A percentile compares a stretch with the other conserved stretches of the same genome.
Evolutionary conservation across 2,797 vertebrate species (phyloP).

Genomic region (Pyrocephalus nanus): DNA sequence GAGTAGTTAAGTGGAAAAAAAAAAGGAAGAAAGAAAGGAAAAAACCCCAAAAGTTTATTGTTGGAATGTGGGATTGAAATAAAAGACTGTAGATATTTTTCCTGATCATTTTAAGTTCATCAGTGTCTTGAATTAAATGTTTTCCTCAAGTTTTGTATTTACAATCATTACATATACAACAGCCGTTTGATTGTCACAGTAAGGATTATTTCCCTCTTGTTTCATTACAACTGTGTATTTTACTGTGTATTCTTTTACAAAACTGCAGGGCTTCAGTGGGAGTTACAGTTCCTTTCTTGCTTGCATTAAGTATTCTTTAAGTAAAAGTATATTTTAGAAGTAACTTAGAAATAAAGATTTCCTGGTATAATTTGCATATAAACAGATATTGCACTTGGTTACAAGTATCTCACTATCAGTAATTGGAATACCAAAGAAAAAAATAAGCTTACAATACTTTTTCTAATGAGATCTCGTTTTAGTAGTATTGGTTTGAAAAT

Average conservation of each 20-base stretch:
- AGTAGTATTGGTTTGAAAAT: neutral
- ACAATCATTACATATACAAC: neutral
- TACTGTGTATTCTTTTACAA: neutral
- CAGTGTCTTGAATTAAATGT: neutral
- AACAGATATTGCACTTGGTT: neutral
- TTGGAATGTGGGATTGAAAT: neutral
- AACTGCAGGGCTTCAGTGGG: neutral
- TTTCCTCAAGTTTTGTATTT: neutral
- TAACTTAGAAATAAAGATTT: neutral
- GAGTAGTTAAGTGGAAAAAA: neutral
- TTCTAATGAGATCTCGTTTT: neutral
- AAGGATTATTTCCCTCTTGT: neutral
- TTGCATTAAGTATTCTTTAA: neutral
- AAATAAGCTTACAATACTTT: neutral
- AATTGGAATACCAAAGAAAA: neutral
- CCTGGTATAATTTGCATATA: neutral
- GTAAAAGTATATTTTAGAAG: neutral
- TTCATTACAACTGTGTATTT: neutral
- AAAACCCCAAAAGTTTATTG: rapidly evolving
- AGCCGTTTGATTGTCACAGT: neutral
- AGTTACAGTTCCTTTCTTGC: neutral
- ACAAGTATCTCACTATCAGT: neutral
- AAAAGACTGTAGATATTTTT: neutral
- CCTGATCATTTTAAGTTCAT: neutral
- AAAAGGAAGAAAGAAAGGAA: neutral